Evolutionary conservation across 2,888 invertebrate genomes (phyloP).

Genomic region (Chirona hameri): DNA sequence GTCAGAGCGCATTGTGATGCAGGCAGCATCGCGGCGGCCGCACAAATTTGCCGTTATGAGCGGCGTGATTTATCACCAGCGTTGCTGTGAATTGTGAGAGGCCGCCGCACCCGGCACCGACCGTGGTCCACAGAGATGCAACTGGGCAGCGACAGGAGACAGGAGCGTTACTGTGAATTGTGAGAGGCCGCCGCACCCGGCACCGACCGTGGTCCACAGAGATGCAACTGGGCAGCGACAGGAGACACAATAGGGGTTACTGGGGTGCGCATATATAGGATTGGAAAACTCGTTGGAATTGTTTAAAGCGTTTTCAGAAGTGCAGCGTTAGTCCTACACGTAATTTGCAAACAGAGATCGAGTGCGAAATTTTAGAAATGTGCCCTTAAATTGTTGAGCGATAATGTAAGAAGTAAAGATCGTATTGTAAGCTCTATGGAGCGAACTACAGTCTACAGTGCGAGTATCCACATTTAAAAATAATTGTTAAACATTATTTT

Average conservation of each 20-base stretch:
- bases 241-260: too few species aligned
- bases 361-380: too few species aligned
- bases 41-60: background rate
- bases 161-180: background rate
- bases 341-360: too few species aligned
- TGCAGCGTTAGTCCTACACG: too few species aligned
- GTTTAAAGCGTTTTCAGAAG: too few species aligned
- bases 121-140: background rate
- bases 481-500: too few species aligned
- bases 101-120: background rate
- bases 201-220: background rate
- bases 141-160: background rate
- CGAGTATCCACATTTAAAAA: too few species aligned
- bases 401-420: too few species aligned
- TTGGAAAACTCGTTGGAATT: too few species aligned
- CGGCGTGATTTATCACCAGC: background rate
- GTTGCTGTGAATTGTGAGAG: background rate
- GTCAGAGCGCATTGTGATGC: background rate
- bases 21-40: background rate
- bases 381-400: too few species aligned
- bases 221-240: background rate
- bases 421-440: too few species aligned
- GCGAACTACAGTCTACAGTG: too few species aligned
- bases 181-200: background rate
- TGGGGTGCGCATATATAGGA: background rate